These are phyloP conservation scores for Palythoa grandis DNA, from an alignment of 92 coral and sea anemone genomes.

Conservation along the genomic window DNA sequence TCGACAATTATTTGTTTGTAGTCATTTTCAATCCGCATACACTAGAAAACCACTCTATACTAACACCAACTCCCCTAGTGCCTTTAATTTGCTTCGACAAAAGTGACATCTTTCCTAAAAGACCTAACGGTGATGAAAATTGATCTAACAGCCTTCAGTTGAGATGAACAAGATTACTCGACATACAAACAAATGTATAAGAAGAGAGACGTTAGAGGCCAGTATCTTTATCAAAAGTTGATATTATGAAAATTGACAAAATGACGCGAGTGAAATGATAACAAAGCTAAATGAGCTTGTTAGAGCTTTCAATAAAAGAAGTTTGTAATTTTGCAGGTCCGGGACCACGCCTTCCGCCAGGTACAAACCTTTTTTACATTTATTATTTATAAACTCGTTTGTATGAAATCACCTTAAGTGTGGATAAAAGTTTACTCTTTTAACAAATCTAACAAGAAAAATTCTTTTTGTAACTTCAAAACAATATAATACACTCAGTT, in stretches of 20 bases:
- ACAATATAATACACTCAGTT: too few species aligned
- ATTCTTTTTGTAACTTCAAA: too few species aligned
- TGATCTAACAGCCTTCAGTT: background rate
- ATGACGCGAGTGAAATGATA: background rate
- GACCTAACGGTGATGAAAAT: too few species aligned
- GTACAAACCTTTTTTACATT: slow-evolving; percentile 34
- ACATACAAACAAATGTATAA: background rate
- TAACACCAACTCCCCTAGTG: background rate
- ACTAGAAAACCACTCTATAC: too few species aligned
- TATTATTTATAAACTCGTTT: background rate
- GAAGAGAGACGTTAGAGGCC: background rate
- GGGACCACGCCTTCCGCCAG: slow-evolving; percentile 38
- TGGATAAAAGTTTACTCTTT: background rate
- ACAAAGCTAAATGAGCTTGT: background rate
- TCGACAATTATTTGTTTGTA: too few species aligned
- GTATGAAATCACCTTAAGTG: background rate
- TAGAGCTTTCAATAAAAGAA: background rate
- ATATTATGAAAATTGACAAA: background rate
- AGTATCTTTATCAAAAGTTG: background rate
- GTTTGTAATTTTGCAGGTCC: slow-evolving; percentile 49
- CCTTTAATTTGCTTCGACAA: background rate
- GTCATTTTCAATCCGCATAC: too few species aligned
- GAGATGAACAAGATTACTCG: too few species aligned
- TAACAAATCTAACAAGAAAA: background rate
- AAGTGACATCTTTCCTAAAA: background rate